Conservation (phyloP, 2,113 vertebrate species). For the Erpornis zantholeuca region DNA sequence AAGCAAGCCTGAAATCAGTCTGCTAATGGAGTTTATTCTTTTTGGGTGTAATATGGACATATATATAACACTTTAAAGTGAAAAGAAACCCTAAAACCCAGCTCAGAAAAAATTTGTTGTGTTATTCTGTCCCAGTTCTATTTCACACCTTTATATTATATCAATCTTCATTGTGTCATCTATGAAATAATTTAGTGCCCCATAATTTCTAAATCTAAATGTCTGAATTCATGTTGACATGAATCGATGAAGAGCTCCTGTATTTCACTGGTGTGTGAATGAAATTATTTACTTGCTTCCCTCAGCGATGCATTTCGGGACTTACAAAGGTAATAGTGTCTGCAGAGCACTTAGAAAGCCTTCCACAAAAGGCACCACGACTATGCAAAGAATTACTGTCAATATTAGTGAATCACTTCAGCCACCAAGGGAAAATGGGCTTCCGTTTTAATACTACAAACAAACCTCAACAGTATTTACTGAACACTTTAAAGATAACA, state of each 20-base stretch:
- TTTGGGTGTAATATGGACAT: neutral
- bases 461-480: neutral
- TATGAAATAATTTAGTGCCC: neutral
- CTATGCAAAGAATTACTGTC: neutral
- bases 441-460: constrained; percentile 5
- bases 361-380: neutral
- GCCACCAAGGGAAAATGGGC: neutral
- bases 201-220: neutral
- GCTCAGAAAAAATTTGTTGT: neutral
- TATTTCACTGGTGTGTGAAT: neutral
- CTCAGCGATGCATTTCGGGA: neutral
- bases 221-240: neutral
- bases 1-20: neutral
- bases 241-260: neutral
- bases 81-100: neutral
- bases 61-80: neutral
- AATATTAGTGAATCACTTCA: constrained; percentile 2
- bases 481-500: neutral
- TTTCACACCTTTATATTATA: neutral
- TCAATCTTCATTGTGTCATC: neutral
- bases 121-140: neutral
- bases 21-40: neutral
- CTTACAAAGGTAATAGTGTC: neutral
- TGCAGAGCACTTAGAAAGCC: neutral
- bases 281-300: neutral